Conservation (phyloP, 2,113 vertebrate species). For the Chionodraco myersi region DNA sequence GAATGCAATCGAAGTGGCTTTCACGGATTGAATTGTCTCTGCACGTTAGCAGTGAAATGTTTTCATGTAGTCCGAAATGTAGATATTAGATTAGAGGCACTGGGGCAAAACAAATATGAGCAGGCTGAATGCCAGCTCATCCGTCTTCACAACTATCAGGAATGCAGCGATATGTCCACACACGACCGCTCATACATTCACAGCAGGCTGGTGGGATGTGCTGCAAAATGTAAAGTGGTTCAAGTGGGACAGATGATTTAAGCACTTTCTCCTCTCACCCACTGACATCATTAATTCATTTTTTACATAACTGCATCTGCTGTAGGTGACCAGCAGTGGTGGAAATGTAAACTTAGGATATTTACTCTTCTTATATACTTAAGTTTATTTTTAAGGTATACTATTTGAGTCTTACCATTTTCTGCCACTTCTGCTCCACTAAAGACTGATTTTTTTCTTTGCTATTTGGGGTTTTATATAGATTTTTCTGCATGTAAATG, state of each 20-base stretch:
- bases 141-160: conserved; percentile 72
- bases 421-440: too few species aligned
- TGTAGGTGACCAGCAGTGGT: too few species aligned
- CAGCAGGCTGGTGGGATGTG: conserved; percentile 12
- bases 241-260: conserved; percentile 17
- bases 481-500: too few species aligned
- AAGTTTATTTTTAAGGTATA: too few species aligned
- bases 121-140: conserved; percentile 73
- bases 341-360: too few species aligned
- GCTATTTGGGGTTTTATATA: too few species aligned
- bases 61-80: conserved; percentile 63
- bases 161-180: conserved; percentile 66
- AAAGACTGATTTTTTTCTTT: too few species aligned
- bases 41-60: conserved; percentile 62
- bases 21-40: conserved; percentile 55
- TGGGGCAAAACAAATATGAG: conserved; percentile 76
- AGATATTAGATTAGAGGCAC: conserved; percentile 73
- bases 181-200: conserved; percentile 30
- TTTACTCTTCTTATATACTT: too few species aligned
- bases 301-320: too few species aligned
- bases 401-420: too few species aligned
- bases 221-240: neutral
- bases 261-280: neutral
- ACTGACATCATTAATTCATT: too few species aligned
- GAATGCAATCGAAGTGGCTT: conserved; percentile 54